These are phyloP conservation scores for Dendroctonus valens DNA, from an alignment of 1,140 invertebrate genomes.

Conservation along the genomic window DNA sequence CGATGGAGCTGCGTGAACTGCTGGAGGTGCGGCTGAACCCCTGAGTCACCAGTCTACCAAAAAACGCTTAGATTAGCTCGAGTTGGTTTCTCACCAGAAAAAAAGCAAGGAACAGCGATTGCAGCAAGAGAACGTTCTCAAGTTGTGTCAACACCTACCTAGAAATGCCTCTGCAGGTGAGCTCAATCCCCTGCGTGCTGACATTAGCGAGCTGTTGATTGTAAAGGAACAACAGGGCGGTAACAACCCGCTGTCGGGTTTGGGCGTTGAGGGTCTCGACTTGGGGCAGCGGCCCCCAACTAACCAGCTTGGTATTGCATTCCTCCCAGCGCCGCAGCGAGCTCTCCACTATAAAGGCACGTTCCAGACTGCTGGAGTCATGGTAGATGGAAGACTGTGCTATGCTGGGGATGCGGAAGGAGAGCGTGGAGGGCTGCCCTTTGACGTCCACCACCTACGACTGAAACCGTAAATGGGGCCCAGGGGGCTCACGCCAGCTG, in stretches of 20 bases:
- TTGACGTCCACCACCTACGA: slow-evolving; percentile 62
- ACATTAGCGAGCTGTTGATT: slow-evolving; percentile 79
- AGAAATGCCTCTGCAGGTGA: slow-evolving; percentile 80
- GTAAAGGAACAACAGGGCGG: slow-evolving; percentile 82
- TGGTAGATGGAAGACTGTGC: slow-evolving; percentile 90
- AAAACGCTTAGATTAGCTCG: no score
- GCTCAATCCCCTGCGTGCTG: slow-evolving; percentile 72
- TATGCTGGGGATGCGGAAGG: slow-evolving; percentile 83
- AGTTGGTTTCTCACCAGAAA: no score
- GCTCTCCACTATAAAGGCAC: slow-evolving; percentile 75
- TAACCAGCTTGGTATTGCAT: slow-evolving; percentile 79
- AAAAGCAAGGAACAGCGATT: no score
- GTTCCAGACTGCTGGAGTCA: slow-evolving; percentile 57
- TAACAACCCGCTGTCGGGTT: slow-evolving; percentile 81
- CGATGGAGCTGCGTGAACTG: slow-evolving; percentile 65
- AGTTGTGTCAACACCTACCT: slow-evolving; percentile 56
- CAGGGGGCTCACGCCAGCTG: neutral
- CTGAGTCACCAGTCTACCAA: slow-evolving; percentile 61
- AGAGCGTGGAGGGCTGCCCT: slow-evolving; percentile 77
- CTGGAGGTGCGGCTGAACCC: slow-evolving; percentile 65
- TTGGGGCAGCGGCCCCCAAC: slow-evolving; percentile 83
- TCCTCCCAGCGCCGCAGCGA: slow-evolving; percentile 79
- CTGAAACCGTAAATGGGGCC: slow-evolving; percentile 1
- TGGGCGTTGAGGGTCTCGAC: slow-evolving; percentile 83
- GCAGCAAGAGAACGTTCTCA: no score